Conservation (phyloP, 2,797 vertebrate genomes). For the Onychomys arenicola region DNA sequence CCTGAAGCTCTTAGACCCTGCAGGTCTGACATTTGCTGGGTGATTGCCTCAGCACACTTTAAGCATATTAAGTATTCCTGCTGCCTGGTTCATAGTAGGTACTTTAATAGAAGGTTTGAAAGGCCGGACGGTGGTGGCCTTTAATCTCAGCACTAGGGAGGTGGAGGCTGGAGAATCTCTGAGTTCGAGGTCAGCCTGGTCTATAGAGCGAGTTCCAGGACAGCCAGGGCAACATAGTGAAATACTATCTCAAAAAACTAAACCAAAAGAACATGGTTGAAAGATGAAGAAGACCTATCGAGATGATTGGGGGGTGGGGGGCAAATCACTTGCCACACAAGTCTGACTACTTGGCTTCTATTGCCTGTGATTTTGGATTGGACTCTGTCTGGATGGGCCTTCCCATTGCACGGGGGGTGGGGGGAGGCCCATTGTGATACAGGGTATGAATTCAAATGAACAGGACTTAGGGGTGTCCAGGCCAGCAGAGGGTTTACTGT, state of each 20-base stretch:
- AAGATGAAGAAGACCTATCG: background rate
- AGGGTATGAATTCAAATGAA: background rate
- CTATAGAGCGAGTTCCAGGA: background rate
- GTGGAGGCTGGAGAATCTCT: background rate
- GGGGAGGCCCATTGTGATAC: background rate
- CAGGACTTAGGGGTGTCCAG: background rate
- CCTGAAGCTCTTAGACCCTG: background rate
- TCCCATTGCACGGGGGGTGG: background rate
- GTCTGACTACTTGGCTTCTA: background rate
- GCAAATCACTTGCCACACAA: background rate
- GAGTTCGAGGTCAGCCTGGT: background rate
- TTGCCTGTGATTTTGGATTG: background rate
- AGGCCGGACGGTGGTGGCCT: background rate
- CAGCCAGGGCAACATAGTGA: background rate
- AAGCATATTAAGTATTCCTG: background rate
- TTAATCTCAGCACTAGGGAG: background rate
- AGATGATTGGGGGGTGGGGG: background rate
- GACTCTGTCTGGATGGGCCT: background rate
- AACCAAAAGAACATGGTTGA: background rate
- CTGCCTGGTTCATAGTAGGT: background rate
- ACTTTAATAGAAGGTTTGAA: slow-evolving; percentile 21
- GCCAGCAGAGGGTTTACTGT: background rate
- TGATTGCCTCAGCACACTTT: background rate
- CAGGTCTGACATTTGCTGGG: background rate
- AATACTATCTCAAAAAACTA: background rate